Conservation (phyloP, 2,888 invertebrate genomes). For the Megalurothrips usitatus region DNA sequence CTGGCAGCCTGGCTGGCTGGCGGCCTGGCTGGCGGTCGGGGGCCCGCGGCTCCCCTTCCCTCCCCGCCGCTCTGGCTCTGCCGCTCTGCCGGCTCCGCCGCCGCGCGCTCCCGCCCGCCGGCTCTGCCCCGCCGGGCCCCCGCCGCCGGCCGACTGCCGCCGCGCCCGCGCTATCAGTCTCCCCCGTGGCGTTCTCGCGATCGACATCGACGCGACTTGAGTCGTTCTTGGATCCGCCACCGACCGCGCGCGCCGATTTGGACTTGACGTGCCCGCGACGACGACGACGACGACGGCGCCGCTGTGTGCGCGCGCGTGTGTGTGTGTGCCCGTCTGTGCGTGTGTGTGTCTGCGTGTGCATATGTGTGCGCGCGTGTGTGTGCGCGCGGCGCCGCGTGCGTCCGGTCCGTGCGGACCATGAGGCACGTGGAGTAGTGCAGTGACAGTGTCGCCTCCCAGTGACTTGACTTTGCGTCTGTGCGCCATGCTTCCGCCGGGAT, state of each 20-base stretch:
- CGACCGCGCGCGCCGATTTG: too few relatives aligned
- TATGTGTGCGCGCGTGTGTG: not conserved
- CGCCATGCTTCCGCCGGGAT: slow-evolving; percentile 8
- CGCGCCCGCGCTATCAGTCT: not conserved
- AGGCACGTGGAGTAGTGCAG: not conserved
- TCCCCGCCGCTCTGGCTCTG: not conserved
- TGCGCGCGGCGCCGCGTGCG: not conserved
- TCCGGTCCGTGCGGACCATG: not conserved
- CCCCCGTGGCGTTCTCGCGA: not conserved
- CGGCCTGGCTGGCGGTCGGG: not conserved
- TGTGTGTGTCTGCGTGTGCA: not conserved
- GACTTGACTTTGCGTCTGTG: not conserved
- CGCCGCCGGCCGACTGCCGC: not conserved
- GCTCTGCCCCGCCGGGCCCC: not conserved
- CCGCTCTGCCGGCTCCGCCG: not conserved
- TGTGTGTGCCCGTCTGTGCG: not conserved
- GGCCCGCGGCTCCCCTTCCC: not conserved
- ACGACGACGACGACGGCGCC: too few relatives aligned
- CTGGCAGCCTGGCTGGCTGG: not conserved
- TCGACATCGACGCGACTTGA: too few relatives aligned
- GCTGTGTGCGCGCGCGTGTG: too few relatives aligned
- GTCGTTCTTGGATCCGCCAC: too few relatives aligned
- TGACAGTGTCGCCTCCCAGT: too few relatives aligned
- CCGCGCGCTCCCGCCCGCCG: not conserved
- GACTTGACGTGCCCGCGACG: too few relatives aligned